Evolutionary conservation across 1,140 invertebrate genomes (phyloP).

Genomic region (Grapholita molesta): DNA sequence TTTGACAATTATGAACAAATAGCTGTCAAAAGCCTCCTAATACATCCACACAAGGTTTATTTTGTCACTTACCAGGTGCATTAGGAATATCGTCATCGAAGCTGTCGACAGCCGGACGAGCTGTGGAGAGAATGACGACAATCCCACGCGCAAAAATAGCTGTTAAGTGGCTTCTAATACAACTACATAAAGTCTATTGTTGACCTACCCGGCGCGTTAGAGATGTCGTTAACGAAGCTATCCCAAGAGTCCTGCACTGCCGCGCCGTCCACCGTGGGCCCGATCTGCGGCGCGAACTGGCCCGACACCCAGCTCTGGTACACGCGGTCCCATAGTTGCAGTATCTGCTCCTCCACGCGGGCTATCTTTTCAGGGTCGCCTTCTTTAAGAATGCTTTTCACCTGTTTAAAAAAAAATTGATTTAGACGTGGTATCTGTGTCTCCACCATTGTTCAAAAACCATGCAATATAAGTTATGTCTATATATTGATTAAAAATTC

Average conservation of each 20-base stretch:
- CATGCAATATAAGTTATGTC: neutral
- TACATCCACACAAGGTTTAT: too few species aligned
- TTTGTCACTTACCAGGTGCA: too few species aligned
- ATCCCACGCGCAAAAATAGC: too few species aligned
- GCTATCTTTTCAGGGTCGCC: slow-evolving; percentile 89
- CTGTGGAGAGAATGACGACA: too few species aligned
- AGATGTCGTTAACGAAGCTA: slow-evolving; percentile 84
- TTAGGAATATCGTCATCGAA: too few species aligned
- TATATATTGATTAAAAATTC: too few species aligned
- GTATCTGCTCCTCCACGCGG: slow-evolving; percentile 92
- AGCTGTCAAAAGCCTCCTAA: too few species aligned
- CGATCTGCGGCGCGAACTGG: slow-evolving; percentile 71
- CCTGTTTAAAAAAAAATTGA: slow-evolving; percentile 62
- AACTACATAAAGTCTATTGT: neutral
- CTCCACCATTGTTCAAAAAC: too few species aligned
- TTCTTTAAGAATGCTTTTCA: slow-evolving; percentile 88
- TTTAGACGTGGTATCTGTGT: neutral
- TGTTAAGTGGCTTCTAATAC: neutral
- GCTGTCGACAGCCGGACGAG: too few species aligned
- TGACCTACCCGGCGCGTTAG: slow-evolving; percentile 83
- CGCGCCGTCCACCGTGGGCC: slow-evolving; percentile 83
- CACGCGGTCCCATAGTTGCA: slow-evolving; percentile 95
- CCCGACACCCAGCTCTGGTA: slow-evolving; percentile 94
- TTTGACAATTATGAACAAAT: too few species aligned
- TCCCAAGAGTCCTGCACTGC: slow-evolving; percentile 86